phyloP scores from a whole-genome alignment of 2,113 vertebrate genomes.

The Saccopteryx bilineata region DNA sequence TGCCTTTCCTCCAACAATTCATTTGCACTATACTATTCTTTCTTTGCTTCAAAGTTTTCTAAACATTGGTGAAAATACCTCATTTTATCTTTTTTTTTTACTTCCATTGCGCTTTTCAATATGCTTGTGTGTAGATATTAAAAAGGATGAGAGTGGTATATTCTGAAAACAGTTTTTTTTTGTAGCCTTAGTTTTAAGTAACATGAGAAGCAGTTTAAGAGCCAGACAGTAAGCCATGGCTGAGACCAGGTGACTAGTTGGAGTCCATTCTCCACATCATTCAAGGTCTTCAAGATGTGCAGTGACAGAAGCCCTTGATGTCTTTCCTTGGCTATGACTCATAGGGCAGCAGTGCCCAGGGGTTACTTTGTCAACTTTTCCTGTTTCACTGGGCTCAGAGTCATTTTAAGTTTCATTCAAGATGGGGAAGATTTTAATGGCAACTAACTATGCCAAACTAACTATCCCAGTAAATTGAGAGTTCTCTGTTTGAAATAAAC shows the following conservation, averaged over 20 bases:
- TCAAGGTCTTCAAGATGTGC: background rate
- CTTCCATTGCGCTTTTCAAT: background rate
- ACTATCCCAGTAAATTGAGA: slow-evolving; percentile 49
- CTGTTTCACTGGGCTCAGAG: background rate
- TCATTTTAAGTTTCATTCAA: slow-evolving; percentile 65
- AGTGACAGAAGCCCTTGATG: slow-evolving; percentile 30
- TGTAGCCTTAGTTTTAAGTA: background rate
- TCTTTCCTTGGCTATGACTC: slow-evolving; percentile 60
- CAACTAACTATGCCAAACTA: slow-evolving; percentile 44
- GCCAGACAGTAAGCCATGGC: background rate
- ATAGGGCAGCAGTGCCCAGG: background rate
- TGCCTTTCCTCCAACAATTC: background rate
- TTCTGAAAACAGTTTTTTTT: slow-evolving; percentile 35
- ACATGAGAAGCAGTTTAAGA: slow-evolving; percentile 4
- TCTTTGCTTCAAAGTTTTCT: slow-evolving; percentile 29
- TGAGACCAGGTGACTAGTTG: background rate
- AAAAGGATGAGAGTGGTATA: background rate
- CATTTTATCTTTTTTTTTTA: slow-evolving; percentile 29
- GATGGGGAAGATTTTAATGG: slow-evolving; percentile 56
- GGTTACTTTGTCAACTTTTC: slow-evolving; percentile 57
- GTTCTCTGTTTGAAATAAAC: slow-evolving; percentile 60
- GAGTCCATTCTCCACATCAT: background rate
- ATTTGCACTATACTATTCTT: background rate
- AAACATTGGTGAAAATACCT: background rate
- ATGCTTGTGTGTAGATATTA: background rate